A percentile compares a stretch with the other conserved stretches of the same genome.
Conservation (phyloP, 2,888 invertebrate genomes). For the Boloria selene region DNA sequence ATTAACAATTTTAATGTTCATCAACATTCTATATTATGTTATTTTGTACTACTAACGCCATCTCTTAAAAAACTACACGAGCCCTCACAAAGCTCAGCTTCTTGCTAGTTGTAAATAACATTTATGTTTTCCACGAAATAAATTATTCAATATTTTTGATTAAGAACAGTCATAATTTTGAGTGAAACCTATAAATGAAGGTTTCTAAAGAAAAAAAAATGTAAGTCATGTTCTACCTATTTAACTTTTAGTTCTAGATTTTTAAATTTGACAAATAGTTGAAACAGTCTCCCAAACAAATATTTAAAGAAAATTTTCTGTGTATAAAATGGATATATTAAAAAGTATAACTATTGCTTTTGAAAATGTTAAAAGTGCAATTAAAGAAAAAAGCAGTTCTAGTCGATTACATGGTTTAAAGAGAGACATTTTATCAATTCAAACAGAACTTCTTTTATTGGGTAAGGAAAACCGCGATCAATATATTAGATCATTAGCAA, state of each 20-base stretch:
- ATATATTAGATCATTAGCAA: conserved; percentile 64
- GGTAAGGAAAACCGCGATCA: conserved; percentile 68
- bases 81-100: too few relatives aligned
- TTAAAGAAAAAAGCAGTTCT: conserved; percentile 62
- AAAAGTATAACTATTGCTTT: conserved; percentile 61
- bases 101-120: too few relatives aligned
- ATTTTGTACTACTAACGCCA: too few relatives aligned
- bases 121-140: too few relatives aligned
- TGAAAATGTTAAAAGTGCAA: conserved; percentile 58
- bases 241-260: neutral
- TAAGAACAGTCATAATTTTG: too few relatives aligned
- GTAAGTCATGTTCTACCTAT: conserved; percentile 1
- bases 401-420: conserved; percentile 60
- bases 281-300: conserved; percentile 16
- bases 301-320: conserved; percentile 14
- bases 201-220: neutral
- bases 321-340: conserved; percentile 58
- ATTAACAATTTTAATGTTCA: too few relatives aligned
- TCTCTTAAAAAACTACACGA: too few relatives aligned
- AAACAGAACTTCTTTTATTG: conserved; percentile 59
- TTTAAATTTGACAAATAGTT: conserved; percentile 27
- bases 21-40: too few relatives aligned
- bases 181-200: too few relatives aligned
- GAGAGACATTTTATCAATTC: conserved; percentile 61
- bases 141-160: too few relatives aligned